Percentiles rank a stretch among this genome's conserved stretches.
Conservation (phyloP, 53 echinoderm and acorn worm genomes). For the Antedon mediterranea region DNA sequence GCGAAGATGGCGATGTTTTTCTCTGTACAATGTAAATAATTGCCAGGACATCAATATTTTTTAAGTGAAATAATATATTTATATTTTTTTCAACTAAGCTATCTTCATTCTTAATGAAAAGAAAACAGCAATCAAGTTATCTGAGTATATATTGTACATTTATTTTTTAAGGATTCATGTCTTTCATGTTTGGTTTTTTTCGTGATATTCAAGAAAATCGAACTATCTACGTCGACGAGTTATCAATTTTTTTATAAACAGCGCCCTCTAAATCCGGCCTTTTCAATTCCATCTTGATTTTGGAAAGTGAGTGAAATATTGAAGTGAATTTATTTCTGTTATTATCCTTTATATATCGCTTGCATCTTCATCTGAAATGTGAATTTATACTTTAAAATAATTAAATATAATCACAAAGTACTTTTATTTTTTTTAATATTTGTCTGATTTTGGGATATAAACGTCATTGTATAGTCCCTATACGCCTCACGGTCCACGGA, state of each 20-base stretch:
- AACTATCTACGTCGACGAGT: too few species aligned
- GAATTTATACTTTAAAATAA: not conserved
- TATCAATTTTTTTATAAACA: too few species aligned
- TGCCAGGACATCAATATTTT: not conserved
- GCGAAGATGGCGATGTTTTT: not conserved
- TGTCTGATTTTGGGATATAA: not conserved
- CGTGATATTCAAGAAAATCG: too few species aligned
- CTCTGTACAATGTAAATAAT: not conserved
- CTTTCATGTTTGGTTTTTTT: too few species aligned
- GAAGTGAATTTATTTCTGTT: not conserved
- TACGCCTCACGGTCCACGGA: too few species aligned
- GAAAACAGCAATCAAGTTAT: too few species aligned
- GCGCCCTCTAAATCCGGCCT: not conserved
- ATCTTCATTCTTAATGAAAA: too few species aligned
- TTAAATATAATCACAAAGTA: not conserved
- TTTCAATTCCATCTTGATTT: not conserved
- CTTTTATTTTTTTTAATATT: not conserved
- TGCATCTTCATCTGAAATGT: not conserved
- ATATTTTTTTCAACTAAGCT: too few species aligned
- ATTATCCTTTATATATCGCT: not conserved
- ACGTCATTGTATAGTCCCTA: too few species aligned
- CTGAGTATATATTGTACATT: too few species aligned
- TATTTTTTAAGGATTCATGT: too few species aligned
- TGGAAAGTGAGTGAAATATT: not conserved
- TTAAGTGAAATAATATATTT: too few species aligned